Evolutionary conservation across 2,888 invertebrate genomes (phyloP).

Genomic region (Thecocarcelia acutangulata): DNA sequence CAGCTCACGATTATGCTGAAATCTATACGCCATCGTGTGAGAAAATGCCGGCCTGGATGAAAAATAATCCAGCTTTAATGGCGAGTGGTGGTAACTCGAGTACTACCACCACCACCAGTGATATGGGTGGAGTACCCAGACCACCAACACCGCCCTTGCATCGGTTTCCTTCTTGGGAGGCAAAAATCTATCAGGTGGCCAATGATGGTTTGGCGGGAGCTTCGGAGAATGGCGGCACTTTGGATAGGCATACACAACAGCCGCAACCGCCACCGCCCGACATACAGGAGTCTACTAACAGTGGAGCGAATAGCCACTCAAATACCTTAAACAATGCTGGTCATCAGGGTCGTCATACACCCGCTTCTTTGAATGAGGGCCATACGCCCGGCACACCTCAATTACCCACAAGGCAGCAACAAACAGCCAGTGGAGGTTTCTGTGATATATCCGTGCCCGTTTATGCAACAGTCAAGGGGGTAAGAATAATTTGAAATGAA

Average conservation of each 20-base stretch:
- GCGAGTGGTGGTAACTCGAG: conserved; percentile 84
- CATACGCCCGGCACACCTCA: conserved; percentile 77
- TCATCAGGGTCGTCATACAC: conserved; percentile 71
- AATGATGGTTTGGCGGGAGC: conserved; percentile 83
- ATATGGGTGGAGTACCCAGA: conserved; percentile 81
- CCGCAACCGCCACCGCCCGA: conserved; percentile 70
- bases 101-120: conserved; percentile 81
- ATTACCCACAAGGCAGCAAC: conserved; percentile 79
- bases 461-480: conserved; percentile 97
- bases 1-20: conserved; percentile 94
- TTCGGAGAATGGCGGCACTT: conserved; percentile 74
- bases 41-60: conserved; percentile 84
- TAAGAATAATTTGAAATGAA: conserved; percentile 81
- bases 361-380: conserved; percentile 63
- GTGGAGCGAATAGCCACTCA: conserved; percentile 70
- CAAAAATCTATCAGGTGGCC: conserved; percentile 95
- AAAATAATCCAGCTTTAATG: conserved; percentile 81
- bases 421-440: conserved; percentile 87
- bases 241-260: conserved; percentile 49
- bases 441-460: conserved; percentile 96
- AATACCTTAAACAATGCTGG: conserved; percentile 73
- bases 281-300: conserved; percentile 71
- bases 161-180: conserved; percentile 96
- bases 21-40: conserved; percentile 96
- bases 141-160: conserved; percentile 96